Evolutionary conservation across 2,113 vertebrate species (phyloP).

Genomic region (Antechinus stuartii): DNA sequence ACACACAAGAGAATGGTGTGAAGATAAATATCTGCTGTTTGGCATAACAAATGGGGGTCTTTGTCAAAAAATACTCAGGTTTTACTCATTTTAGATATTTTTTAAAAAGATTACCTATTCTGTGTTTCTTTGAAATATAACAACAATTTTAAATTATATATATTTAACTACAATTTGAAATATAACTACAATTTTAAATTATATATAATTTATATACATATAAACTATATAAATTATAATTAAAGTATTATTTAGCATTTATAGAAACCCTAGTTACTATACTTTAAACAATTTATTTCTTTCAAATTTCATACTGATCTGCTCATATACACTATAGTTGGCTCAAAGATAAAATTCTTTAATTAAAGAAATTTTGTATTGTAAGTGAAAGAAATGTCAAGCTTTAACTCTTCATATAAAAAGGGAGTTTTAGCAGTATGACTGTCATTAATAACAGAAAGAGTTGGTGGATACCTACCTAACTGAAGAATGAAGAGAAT

Average conservation of each 20-base stretch:
- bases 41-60: background rate
- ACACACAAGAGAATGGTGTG: background rate
- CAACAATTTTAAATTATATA: no score
- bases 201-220: no score
- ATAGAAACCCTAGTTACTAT: background rate
- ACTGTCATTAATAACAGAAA: background rate
- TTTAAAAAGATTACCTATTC: background rate
- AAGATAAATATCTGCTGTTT: background rate
- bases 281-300: background rate
- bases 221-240: background rate
- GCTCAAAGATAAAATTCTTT: background rate
- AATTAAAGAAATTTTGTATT: background rate
- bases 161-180: no score
- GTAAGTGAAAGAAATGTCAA: background rate
- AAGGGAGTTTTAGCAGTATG: background rate
- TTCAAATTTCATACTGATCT: background rate
- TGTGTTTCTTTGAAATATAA: background rate
- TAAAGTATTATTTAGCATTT: background rate
- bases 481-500: background rate
- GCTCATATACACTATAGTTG: background rate
- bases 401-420: background rate
- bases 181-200: no score
- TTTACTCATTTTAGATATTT: background rate
- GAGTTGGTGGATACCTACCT: background rate
- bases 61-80: no score